Conservation (phyloP, 2,888 invertebrate species). For the Diachrysia chrysitis region DNA sequence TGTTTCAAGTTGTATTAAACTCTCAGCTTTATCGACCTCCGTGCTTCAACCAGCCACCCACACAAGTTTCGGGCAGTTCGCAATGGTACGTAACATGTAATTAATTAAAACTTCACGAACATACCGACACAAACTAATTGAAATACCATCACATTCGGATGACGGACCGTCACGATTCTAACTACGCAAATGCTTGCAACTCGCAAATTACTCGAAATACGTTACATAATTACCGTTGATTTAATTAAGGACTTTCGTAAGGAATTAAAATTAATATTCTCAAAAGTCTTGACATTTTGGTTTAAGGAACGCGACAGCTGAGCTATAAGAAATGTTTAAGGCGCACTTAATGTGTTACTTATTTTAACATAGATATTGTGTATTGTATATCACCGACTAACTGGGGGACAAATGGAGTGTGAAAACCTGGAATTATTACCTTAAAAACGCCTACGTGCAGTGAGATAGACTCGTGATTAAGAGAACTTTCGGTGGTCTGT, state of each 20-base stretch:
- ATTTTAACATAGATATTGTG: too few species aligned
- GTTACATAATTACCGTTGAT: background rate
- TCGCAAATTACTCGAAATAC: background rate
- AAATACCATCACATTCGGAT: background rate
- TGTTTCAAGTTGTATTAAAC: background rate
- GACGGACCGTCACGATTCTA: background rate
- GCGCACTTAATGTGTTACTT: too few species aligned
- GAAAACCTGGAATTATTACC: too few species aligned
- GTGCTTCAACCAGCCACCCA: background rate
- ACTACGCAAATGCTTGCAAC: background rate
- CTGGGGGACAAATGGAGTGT: too few species aligned
- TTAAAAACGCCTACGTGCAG: too few species aligned
- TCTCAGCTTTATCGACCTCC: background rate
- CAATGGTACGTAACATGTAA: background rate
- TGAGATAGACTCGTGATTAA: too few species aligned
- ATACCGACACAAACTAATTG: background rate
- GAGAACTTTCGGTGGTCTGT: too few species aligned
- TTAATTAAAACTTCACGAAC: conserved; percentile 7
- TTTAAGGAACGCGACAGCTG: too few species aligned
- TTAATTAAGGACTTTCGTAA: background rate
- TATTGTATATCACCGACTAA: too few species aligned
- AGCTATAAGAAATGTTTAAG: too few species aligned
- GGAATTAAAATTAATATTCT: background rate
- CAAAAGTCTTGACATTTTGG: too few species aligned
- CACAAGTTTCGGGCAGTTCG: background rate